Percentiles rank a stretch among this genome's conserved stretches.
phyloP scores from a whole-genome alignment of 1,140 invertebrate species.

The Drosophila ironensis region DNA sequence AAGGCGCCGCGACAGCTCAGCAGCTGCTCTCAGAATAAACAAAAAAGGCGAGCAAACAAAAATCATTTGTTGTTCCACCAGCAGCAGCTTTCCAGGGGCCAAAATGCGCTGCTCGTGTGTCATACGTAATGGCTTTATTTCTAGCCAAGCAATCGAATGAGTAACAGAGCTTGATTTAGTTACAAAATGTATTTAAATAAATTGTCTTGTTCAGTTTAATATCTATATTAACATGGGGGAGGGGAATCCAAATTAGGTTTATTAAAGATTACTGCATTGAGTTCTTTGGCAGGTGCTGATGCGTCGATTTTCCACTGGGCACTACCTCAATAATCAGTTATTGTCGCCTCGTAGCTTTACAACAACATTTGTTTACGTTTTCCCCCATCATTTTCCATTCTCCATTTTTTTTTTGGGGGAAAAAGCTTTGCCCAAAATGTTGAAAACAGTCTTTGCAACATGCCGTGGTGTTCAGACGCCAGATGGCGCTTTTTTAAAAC shows the following conservation, averaged over 20 bases:
- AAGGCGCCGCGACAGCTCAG: not conserved
- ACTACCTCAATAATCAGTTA: not conserved
- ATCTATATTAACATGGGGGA: no score
- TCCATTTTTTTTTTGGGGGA: no score
- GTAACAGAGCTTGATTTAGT: no score
- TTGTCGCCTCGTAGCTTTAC: constrained; percentile 12
- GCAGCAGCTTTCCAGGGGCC: no score
- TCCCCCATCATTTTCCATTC: constrained; percentile 3
- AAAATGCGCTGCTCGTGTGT: no score
- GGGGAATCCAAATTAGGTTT: no score
- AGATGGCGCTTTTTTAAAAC: constrained; percentile 20
- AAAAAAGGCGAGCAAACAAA: constrained; percentile 55
- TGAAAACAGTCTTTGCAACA: no score
- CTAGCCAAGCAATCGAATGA: no score
- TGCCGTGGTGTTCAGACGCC: not conserved
- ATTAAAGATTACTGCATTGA: no score
- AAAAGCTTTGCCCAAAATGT: constrained; percentile 5
- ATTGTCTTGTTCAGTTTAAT: no score
- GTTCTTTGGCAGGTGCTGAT: no score
- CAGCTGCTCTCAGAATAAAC: constrained; percentile 64
- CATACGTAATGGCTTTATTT: not conserved
- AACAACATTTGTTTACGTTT: constrained; percentile 32
- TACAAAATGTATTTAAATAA: no score
- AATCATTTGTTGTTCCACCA: constrained; percentile 36
- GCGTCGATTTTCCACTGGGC: not conserved